Evolutionary conservation across 2,113 vertebrate species (phyloP), one percentile per base, ranked within the genome.

Genomic region (Varanus komodoensis): DNA sequence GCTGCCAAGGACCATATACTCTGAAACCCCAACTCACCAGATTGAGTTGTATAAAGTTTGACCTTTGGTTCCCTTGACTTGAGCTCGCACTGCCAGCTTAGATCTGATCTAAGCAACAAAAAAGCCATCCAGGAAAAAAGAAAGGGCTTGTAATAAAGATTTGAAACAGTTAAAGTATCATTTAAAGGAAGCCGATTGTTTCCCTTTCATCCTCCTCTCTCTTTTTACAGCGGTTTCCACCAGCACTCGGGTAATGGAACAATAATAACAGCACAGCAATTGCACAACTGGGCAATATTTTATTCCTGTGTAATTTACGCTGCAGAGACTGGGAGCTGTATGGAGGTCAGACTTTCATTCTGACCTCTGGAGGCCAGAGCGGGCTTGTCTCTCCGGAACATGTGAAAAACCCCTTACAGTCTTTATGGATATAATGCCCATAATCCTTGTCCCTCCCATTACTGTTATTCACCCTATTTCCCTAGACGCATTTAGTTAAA

Each of bases 401-500:
- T 0, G 0, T 25, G 57, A 48, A 82, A 86, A 89, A 75, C 23
- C 4, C n/a, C 9, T 79, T 82, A 38, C 29, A 8, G 68, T 87
- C 38, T 79, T 91, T 80, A 73, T 88, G 89, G 84, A 4, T 75
- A 84, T 50, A 34, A 64, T 83, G 12, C 61, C 87, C 92, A 50
- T 95, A 92, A 91, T 94, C 89, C 87, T 89, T 79, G 80, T 68
- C 68, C 90, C 89, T 50, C 81, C 86, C 80, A 71, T 90, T 95
- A 88, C 89, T 86, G 88, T 92, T 93, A 92, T 74, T 94, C 90
- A 87, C 81, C 84, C 89, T 92, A 54, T 96, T 95, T 96, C 93
- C 94, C 93, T 69, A 94, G 92, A 94, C 90, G 86, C 93, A 86
- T 95, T 96, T 92, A 88, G 87, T 94, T 95, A 96, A 96, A 96